Evolutionary conservation across 2,888 invertebrate species (phyloP), one percentile per base, ranked within the genome.

Genomic region (Protophormia terraenovae): DNA sequence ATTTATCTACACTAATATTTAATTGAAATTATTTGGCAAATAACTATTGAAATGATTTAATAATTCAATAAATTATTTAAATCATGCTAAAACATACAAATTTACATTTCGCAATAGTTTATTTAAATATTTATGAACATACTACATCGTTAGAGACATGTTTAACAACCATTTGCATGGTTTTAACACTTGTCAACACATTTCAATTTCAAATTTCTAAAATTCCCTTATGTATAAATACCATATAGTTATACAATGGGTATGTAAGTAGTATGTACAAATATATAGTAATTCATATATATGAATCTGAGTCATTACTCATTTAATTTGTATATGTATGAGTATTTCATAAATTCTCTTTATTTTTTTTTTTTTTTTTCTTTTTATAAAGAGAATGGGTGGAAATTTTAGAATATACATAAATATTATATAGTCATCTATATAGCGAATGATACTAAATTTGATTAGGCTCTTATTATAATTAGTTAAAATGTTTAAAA

Each of bases 121-220:
- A 71, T 72, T 78, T 67, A 50, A 60, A 78, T 72, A 67, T 77
- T 47, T 72, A 64, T 76, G 27, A 45, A 35, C 35, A 62, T 16
- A 19, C 10, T n/a, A 53, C 16, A 58, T 14, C 14, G 24, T 53
- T 14, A 53, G 27, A 27, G 27, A 76, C 41, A 67, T 64, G 58
- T 83, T 69, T 24, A 69, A 73, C 32, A 62, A 53, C 29, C 60
- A 77, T 64, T 55, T 38, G 35, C 73, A 62, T 78, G 73, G 16
- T 16, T 69, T 69, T 38, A 64, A 73, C 77, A 85, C 77, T 78
- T 85, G 81, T 85, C 84, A 78, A 82, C 77, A 85, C 73, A 75
- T 73, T 85, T 85, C 73, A 85, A 78, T 78, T 75, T 41, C 2
- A 50, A 81, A 77, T 29, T 71, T 72, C 66, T 16, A 55, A 73